Conservation (phyloP, 2,113 vertebrate genomes). For the Gopherus evgoodei region DNA sequence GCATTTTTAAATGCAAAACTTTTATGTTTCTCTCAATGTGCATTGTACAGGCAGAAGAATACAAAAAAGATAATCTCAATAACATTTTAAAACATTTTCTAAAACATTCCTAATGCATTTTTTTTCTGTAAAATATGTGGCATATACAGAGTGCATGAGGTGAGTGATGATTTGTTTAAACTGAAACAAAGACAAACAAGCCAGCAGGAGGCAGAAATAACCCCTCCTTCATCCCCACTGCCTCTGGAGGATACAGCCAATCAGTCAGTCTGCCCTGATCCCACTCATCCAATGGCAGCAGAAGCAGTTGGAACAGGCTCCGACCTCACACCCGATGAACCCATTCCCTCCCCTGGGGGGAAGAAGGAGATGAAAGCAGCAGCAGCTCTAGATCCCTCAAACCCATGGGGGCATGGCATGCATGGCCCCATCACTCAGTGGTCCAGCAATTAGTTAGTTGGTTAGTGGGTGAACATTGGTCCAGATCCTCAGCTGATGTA, state of each 20-base stretch:
- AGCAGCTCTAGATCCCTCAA: neutral
- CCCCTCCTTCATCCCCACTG: neutral
- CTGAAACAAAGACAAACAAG: neutral
- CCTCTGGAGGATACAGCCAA: no score
- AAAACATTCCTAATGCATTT: neutral
- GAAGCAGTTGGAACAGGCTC: neutral
- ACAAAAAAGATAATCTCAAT: neutral
- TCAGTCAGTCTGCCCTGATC: neutral
- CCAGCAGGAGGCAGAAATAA: neutral
- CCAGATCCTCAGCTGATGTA: neutral
- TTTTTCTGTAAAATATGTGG: conserved; percentile 1
- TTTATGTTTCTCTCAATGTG: neutral
- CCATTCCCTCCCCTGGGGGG: neutral
- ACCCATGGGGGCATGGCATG: neutral
- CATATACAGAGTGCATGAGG: accelerated
- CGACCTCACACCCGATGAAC: neutral
- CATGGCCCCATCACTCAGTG: neutral
- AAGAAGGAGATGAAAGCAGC: neutral
- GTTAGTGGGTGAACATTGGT: neutral
- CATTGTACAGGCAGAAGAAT: neutral
- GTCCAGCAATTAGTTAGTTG: neutral
- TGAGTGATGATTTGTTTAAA: neutral
- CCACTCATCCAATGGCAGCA: neutral
- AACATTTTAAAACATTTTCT: neutral
- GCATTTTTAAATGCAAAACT: neutral